Conservation (phyloP, 1,140 invertebrate species). For the Drosophila bocqueti region DNA sequence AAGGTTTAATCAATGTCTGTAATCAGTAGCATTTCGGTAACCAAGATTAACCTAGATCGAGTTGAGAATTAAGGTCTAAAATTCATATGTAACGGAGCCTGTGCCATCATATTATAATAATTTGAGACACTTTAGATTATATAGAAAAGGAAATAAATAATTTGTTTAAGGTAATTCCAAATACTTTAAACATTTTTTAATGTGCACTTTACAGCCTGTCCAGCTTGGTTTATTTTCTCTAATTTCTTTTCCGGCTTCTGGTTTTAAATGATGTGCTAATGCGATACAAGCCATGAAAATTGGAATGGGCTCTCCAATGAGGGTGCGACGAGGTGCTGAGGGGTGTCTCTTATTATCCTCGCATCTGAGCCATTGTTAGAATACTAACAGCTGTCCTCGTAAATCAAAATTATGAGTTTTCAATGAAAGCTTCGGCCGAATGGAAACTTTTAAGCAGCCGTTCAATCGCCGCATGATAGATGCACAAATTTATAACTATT, state of each 20-base stretch:
- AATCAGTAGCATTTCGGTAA: too few species aligned
- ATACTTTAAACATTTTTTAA: neutral
- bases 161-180: neutral
- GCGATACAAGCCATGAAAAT: slow-evolving; percentile 53
- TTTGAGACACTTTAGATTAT: too few species aligned
- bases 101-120: too few species aligned
- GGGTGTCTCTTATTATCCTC: slow-evolving; percentile 19
- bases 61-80: too few species aligned
- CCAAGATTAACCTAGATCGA: too few species aligned
- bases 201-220: slow-evolving; percentile 32
- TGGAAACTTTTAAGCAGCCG: slow-evolving; percentile 46
- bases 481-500: slow-evolving; percentile 75
- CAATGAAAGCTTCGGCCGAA: slow-evolving; percentile 62
- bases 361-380: slow-evolving; percentile 37
- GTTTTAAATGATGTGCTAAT: slow-evolving; percentile 75
- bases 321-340: slow-evolving; percentile 28
- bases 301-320: slow-evolving; percentile 10
- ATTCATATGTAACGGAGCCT: too few species aligned
- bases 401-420: slow-evolving; percentile 77
- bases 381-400: slow-evolving; percentile 69
- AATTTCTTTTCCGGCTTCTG: slow-evolving; percentile 19
- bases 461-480: slow-evolving; percentile 36
- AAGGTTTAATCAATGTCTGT: too few species aligned
- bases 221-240: slow-evolving; percentile 30
- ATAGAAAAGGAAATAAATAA: neutral